Evolutionary conservation across 2,113 vertebrate species (phyloP).

Genomic region (Symphodus melops): DNA sequence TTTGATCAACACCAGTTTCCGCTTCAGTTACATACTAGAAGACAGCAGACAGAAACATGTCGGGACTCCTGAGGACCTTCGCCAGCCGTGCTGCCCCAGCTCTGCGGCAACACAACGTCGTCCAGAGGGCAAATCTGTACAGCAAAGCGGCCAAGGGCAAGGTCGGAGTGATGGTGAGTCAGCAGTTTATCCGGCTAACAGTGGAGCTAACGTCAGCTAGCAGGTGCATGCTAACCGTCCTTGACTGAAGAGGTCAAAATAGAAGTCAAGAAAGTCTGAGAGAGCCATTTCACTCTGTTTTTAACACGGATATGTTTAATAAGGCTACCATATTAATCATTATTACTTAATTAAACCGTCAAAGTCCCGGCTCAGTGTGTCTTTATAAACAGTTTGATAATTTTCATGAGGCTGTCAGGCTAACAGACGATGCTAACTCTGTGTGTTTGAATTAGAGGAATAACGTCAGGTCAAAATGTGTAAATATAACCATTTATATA

Average conservation of each 20-base stretch:
- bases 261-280: background rate
- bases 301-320: no score
- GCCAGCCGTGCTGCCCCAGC: conserved; percentile 31
- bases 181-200: background rate
- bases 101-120: conserved; percentile 41
- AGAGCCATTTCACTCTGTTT: no score
- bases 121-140: conserved; percentile 47
- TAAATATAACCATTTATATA: no score
- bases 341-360: no score
- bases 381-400: no score
- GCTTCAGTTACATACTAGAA: background rate
- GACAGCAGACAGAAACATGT: conserved; percentile 39
- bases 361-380: no score
- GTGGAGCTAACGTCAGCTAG: conserved; percentile 18
- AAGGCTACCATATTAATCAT: no score
- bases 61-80: conserved; percentile 50
- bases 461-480: no score
- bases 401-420: no score
- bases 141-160: conserved; percentile 46
- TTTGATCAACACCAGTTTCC: background rate
- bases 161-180: conserved; percentile 46
- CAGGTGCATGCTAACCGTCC: conserved; percentile 32
- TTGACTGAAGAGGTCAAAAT: conserved; percentile 65
- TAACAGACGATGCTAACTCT: no score
- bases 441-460: no score